phyloP scores from a whole-genome alignment of 2,113 vertebrate genomes.

The Ursus arctos region DNA sequence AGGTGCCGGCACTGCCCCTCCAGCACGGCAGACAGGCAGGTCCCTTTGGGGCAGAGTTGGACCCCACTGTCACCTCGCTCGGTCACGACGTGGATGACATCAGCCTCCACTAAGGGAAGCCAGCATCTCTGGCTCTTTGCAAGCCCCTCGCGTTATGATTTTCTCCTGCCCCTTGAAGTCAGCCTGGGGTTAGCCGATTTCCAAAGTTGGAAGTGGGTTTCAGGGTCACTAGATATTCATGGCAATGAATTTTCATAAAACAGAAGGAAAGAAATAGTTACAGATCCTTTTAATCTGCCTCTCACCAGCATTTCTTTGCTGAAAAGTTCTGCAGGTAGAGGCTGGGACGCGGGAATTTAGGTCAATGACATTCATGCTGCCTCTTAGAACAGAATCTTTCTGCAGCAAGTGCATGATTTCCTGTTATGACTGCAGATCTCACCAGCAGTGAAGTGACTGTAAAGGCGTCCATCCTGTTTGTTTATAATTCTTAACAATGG shows the following conservation, averaged over 20 bases:
- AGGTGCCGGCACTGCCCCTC: accelerated
- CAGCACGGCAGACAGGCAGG: neutral
- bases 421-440: conserved; percentile 85
- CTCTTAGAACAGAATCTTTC: conserved; percentile 84
- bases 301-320: conserved; percentile 70
- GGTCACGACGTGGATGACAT: accelerated
- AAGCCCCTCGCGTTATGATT: accelerated
- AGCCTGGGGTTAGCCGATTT: conserved; percentile 50
- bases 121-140: accelerated
- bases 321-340: conserved; percentile 84
- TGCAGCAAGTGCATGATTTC: conserved; percentile 86
- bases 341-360: conserved; percentile 86
- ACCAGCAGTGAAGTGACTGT: conserved; percentile 12
- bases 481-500: conserved; percentile 76
- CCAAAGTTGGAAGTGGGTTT: conserved; percentile 72
- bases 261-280: conserved; percentile 57
- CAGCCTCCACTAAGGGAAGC: neutral
- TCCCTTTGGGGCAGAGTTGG: neutral
- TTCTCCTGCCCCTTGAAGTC: conserved; percentile 6
- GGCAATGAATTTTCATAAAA: conserved; percentile 72
- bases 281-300: conserved; percentile 79
- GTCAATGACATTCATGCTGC: conserved; percentile 87
- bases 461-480: conserved; percentile 70
- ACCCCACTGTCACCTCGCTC: accelerated
- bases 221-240: conserved; percentile 78